Base-by-base conservation (phyloP, 53 echinoderm and acorn worm genomes). In the Echinarachnius parma region DNA sequence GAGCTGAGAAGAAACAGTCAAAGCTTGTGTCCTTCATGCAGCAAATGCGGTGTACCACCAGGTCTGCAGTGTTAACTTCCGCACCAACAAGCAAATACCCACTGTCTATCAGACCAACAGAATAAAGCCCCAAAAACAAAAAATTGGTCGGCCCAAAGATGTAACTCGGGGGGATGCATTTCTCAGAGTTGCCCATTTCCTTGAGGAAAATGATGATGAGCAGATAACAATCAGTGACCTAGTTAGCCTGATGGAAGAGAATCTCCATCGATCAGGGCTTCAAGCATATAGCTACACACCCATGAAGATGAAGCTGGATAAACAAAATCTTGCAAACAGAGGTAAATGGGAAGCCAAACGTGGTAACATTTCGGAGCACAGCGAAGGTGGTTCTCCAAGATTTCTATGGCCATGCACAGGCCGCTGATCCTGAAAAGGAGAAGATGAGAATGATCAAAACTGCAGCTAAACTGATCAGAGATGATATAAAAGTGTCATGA, bases 1-100 rank as follows among this genome's bases (percentile, higher is more conserved):
- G n/a, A n/a, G n/a, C n/a, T n/a, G n/a, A n/a, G n/a, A n/a, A n/a
- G n/a, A n/a, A n/a, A n/a, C n/a, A n/a, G n/a, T n/a, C n/a, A n/a
- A n/a, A n/a, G n/a, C n/a, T n/a, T n/a, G n/a, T n/a, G n/a, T n/a
- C n/a, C n/a, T n/a, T n/a, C n/a, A n/a, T n/a, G 39, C 39, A 39
- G 39, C 13, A 7, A 39, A 59, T 27, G 60, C 60, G 14, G 28
- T 59, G 60, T 59, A 59, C 27, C 60, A 59, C 15, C 60, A 59
- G 15, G 5, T 13, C 24, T 59, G 60, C 27, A 59, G 60, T 59
- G 60, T 59, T 27, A 59, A 59, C 15, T 59, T 59, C 29, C 4
- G 60, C 4, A 59, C 60, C 24, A 15, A 5, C 5, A 59, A 59
- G 15, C 39, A 39, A 13, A 7, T 39, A 9, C 39, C 39, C n/a